Evolutionary conservation across 2,797 vertebrate genomes (phyloP).

Genomic region (Ptychobarbus kaznakovi): DNA sequence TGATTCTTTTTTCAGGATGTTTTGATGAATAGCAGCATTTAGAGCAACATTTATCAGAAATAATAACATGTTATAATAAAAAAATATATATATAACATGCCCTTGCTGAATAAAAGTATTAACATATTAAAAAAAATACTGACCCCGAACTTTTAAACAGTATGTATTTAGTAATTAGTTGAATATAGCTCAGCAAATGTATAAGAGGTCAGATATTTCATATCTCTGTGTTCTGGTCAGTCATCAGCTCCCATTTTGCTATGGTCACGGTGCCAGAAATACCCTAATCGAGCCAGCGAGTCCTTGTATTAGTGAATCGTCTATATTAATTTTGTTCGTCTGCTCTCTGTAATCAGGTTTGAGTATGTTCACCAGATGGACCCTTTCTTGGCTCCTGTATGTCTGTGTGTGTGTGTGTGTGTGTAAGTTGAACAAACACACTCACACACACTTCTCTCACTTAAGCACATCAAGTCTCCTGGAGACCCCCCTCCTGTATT

Average conservation of each 20-base stretch:
- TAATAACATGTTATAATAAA: no score
- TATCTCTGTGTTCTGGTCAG: neutral
- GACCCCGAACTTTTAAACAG: neutral
- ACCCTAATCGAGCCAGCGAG: slow-evolving; percentile 51
- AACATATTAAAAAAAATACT: no score
- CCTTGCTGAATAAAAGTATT: neutral
- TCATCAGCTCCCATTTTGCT: neutral
- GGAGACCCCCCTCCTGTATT: slow-evolving; percentile 3
- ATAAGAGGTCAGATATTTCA: neutral
- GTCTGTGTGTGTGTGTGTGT: slow-evolving; percentile 30
- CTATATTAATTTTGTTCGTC: slow-evolving; percentile 72
- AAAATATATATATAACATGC: no score
- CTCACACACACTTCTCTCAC: slow-evolving; percentile 2
- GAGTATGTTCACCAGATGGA: slow-evolving; percentile 60
- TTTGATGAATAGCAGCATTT: neutral
- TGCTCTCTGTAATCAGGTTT: slow-evolving; percentile 72
- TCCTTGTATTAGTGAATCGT: slow-evolving; percentile 64
- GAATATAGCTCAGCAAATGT: neutral
- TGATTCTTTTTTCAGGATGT: neutral
- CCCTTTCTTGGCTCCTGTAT: slow-evolving; percentile 45
- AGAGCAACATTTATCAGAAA: neutral
- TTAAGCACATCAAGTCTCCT: slow-evolving; percentile 32
- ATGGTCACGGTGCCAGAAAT: slow-evolving; percentile 1
- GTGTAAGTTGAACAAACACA: slow-evolving; percentile 25
- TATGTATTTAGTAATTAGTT: neutral